Evolutionary conservation across 2,113 vertebrate species (phyloP).

Genomic region (Pollimyrus isidori): DNA sequence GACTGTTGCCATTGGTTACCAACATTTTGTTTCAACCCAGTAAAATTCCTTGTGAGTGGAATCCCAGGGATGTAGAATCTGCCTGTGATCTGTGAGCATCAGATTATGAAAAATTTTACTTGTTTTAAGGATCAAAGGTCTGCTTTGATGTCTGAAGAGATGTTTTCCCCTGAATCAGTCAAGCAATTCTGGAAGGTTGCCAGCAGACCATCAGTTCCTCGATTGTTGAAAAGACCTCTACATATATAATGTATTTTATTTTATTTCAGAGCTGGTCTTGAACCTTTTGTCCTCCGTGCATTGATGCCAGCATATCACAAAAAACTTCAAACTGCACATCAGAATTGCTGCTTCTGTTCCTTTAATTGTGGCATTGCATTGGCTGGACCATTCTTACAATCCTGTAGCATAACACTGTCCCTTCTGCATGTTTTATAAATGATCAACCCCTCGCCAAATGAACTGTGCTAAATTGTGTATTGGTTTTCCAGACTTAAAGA

Average conservation of each 20-base stretch:
- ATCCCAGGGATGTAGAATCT: conserved; percentile 7
- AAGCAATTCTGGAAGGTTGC: not conserved
- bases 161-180: not conserved
- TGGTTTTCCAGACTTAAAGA: not conserved
- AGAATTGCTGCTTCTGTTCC: not conserved
- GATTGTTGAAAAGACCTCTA: not conserved
- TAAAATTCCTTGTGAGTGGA: conserved; percentile 8
- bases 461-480: not conserved
- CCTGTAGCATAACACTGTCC: not conserved
- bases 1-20: conserved; percentile 15
- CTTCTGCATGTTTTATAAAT: not conserved
- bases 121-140: conserved; percentile 10
- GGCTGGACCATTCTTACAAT: not conserved
- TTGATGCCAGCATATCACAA: not conserved
- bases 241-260: not conserved
- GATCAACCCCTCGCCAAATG: not conserved
- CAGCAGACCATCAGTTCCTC: not conserved
- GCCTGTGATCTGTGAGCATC: not conserved
- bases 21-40: not conserved
- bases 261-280: not conserved
- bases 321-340: not conserved
- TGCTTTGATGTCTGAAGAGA: conserved; percentile 18
- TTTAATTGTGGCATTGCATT: not conserved
- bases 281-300: not conserved
- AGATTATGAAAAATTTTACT: conserved; percentile 5